Base-by-base conservation (phyloP, 2,888 invertebrate genomes). In the Agonopterix arenella region DNA sequence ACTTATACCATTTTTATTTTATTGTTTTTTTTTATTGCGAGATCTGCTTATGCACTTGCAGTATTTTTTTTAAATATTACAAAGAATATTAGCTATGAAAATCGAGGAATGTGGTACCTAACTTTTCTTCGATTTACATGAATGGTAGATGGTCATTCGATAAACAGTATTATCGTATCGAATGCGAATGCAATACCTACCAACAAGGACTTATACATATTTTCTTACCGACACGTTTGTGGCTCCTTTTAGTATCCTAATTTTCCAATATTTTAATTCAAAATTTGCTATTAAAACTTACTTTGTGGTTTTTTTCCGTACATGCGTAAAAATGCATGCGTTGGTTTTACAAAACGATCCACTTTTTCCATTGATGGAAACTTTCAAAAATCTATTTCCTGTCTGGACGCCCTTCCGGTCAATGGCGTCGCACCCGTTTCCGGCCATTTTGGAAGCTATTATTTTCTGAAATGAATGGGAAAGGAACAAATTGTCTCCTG, bases 361-460 rank as follows among this genome's bases (percentile, higher is more conserved):
- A 55, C 51, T 73, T 73, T 75, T 75, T 71, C 67, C 62, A 59
- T 48, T 63, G 63, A 71, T 71, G 68, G 68, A 59, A 73, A 78
- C 69, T 80, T 79, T 77, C 83, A 83, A 86, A 86, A 84, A 84
- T 82, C 85, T 82, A 85, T 86, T 84, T 84, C 85, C 86, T 57
- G 80, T 85, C 84, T 83, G 81, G 76, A 79, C 80, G 58, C 60
- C 55, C 66, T 74, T 83, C 82, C 84, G 77, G 72, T 65, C 53
- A 42, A 65, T 62, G 61, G 66, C 66, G 61, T 66, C 66, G 66
- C 59, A 52, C 61, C 52, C 52, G 59, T 64, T 73, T 80, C 80
- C 76, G 77, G 75, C 64, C 64, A 64, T 75, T 73, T 75, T 77
- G 64, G 55, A 57, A 55, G 57, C 71, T 61, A 76, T 80, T 80